These are phyloP conservation scores for Atopsyche davidsoni DNA, from an alignment of 1,140 invertebrate species.

Conservation along the genomic window DNA sequence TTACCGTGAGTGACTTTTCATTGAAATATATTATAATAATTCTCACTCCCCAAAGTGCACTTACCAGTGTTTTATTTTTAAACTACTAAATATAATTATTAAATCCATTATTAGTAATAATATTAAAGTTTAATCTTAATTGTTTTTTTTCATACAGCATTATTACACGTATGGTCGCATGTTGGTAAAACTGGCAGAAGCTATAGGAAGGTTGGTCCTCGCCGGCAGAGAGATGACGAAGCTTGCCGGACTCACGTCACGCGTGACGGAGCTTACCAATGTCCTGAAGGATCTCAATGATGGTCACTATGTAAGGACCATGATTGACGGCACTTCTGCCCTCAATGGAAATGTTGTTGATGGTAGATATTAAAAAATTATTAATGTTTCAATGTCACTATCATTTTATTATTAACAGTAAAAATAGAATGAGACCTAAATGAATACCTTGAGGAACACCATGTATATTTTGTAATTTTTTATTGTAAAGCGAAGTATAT, in stretches of 20 bases:
- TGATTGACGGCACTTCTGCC: slow-evolving; percentile 58
- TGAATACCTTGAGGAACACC: too few relatives aligned
- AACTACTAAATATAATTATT: neutral
- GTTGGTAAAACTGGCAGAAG: slow-evolving; percentile 94
- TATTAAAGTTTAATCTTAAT: neutral
- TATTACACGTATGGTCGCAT: slow-evolving; percentile 97
- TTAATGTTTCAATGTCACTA: too few relatives aligned
- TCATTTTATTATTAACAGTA: too few relatives aligned
- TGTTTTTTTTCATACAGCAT: slow-evolving; percentile 40
- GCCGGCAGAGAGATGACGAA: slow-evolving; percentile 91
- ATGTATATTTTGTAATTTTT: neutral
- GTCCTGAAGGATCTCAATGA: slow-evolving; percentile 83
- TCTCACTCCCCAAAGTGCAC: too few relatives aligned
- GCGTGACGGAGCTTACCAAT: slow-evolving; percentile 83
- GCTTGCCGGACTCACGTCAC: slow-evolving; percentile 86
- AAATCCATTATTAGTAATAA: neutral
- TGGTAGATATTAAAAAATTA: too few relatives aligned
- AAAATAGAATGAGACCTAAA: too few relatives aligned
- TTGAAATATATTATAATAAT: slow-evolving; percentile 21
- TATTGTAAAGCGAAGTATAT: too few relatives aligned
- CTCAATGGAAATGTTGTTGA: slow-evolving; percentile 6
- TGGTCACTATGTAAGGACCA: slow-evolving; percentile 82
- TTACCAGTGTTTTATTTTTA: too few relatives aligned
- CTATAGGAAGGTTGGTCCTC: slow-evolving; percentile 88
- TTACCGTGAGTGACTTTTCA: slow-evolving; percentile 56